Conservation (phyloP, 1,140 invertebrate genomes). For the Drosophila paulistorum region DNA sequence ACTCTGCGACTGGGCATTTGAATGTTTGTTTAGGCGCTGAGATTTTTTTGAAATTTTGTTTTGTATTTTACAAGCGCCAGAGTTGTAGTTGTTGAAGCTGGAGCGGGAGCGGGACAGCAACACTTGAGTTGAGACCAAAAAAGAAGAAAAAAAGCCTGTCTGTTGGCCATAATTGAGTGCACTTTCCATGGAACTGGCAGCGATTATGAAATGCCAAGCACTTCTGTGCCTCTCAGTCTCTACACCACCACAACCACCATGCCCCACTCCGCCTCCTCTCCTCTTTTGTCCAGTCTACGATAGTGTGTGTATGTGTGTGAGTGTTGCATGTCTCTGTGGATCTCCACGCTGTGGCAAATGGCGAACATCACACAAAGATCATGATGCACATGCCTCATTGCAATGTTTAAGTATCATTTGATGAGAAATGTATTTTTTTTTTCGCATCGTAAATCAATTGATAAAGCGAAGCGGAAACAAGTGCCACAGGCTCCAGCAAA, state of each 20-base stretch:
- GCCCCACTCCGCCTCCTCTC: background rate
- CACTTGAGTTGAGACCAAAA: constrained; percentile 41
- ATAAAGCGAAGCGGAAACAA: constrained; percentile 82
- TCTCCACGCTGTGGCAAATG: constrained; percentile 45
- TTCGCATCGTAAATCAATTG: constrained; percentile 80
- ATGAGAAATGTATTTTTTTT: constrained; percentile 34
- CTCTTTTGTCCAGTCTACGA: constrained; percentile 31
- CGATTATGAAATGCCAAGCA: constrained; percentile 73
- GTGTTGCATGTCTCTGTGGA: no score
- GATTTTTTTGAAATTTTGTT: constrained; percentile 1
- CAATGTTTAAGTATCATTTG: constrained; percentile 57
- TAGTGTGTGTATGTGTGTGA: background rate
- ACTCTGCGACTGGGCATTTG: constrained; percentile 48
- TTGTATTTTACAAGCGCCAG: constrained; percentile 27
- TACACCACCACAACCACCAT: background rate
- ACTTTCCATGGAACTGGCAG: constrained; percentile 78
- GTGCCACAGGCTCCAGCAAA: constrained; percentile 71
- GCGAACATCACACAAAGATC: constrained; percentile 60
- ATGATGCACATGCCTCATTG: constrained; percentile 27
- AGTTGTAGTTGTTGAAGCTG: constrained; percentile 12
- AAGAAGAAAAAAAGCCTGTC: constrained; percentile 52
- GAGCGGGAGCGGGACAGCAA: constrained; percentile 38
- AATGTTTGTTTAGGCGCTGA: constrained; percentile 76
- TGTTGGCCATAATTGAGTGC: constrained; percentile 81
- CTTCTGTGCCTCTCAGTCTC: constrained; percentile 8